Base-by-base conservation (phyloP, 2,797 vertebrate species). In the Mus minutoides region DNA sequence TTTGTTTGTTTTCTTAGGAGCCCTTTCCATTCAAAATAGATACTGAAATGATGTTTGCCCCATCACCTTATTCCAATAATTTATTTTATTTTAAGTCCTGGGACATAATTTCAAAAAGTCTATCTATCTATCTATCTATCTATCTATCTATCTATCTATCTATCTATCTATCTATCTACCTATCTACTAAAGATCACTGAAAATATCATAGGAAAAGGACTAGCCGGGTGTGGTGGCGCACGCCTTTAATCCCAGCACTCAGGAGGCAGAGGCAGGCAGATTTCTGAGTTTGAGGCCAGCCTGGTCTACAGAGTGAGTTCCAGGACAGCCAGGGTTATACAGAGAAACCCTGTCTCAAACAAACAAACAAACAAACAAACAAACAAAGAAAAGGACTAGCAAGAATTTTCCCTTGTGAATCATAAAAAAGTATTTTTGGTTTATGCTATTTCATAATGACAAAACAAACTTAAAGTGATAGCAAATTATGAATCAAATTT, bases 321-420 rank as follows among this genome's bases (percentile, higher is more conserved):
- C n/a, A n/a, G n/a, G n/a, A n/a, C n/a, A n/a, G n/a, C n/a, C n/a
- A n/a, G n/a, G n/a, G n/a, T n/a, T n/a, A n/a, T n/a, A n/a, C n/a
- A n/a, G n/a, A n/a, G n/a, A n/a, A n/a, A n/a, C n/a, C n/a, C n/a
- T n/a, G n/a, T n/a, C n/a, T n/a, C n/a, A n/a, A n/a, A n/a, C n/a
- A n/a, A n/a, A n/a, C n/a, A n/a, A n/a, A n/a, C n/a, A n/a, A n/a
- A n/a, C n/a, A n/a, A n/a, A n/a, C n/a, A n/a, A n/a, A n/a, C n/a
- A n/a, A n/a, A n/a, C n/a, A n/a, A n/a, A n/a, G 26, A 2, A 89
- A 67, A 92, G 67, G 40, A 24, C 29, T 58, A 22, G 37, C 73
- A 76, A 83, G 17, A 49, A 73, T 77, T 95, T 88, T 94, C 88
- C 46, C 85, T 92, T 71, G 54, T 58, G 62, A 94, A 77, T 89